phyloP scores from a whole-genome alignment of 2,797 vertebrate genomes.

The Gymnocypris eckloni region DNA sequence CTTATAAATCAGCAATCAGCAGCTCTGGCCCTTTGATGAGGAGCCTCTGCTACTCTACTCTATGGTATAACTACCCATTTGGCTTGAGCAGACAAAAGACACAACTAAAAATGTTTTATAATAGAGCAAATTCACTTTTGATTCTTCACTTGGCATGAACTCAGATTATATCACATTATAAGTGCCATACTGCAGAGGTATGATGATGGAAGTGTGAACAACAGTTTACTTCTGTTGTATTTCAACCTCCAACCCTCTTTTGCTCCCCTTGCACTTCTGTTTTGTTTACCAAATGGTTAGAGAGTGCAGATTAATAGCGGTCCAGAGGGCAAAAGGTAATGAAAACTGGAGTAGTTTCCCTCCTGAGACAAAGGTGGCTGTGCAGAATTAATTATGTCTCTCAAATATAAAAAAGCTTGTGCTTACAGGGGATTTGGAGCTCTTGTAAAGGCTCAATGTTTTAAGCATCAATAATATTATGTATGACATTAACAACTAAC shows the following conservation, averaged over 20 bases:
- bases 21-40: background rate
- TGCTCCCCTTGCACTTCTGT: conserved; percentile 43
- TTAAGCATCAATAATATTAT: conserved; percentile 9
- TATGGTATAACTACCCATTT: background rate
- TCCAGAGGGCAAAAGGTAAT: conserved; percentile 56
- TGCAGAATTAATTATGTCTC: conserved; percentile 53
- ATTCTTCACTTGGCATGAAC: background rate
- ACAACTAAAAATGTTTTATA: background rate
- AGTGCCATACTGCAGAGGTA: background rate
- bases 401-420: background rate
- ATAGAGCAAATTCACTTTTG: background rate
- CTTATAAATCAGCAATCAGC: background rate
- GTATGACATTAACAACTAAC: conserved; percentile 12
- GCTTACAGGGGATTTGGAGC: conserved; percentile 11
- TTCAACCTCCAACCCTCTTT: conserved; percentile 29
- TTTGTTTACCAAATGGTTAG: conserved; percentile 55
- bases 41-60: background rate
- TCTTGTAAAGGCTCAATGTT: conserved; percentile 14
- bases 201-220: conserved; percentile 32
- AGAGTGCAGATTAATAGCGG: conserved; percentile 53
- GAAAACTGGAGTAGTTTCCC: conserved; percentile 49
- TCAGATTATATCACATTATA: conserved; percentile 21
- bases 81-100: too few relatives aligned
- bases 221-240: conserved; percentile 34
- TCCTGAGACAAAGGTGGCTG: conserved; percentile 52